phyloP scores from a whole-genome alignment of 1,140 invertebrate species.

The Subanguina moxae region DNA sequence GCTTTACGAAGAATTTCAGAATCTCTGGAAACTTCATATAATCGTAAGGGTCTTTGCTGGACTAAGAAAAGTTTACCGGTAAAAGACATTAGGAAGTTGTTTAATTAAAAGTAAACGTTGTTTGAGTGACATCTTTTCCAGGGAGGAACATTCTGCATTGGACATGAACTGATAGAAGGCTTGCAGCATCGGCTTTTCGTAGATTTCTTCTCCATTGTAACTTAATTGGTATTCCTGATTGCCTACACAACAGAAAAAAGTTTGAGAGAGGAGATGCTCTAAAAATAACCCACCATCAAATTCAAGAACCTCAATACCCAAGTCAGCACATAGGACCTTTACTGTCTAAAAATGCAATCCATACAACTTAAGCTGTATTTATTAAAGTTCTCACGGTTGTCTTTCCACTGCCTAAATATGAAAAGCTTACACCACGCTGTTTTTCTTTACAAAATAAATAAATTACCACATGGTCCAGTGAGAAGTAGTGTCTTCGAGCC shows the following conservation, averaged over 20 bases:
- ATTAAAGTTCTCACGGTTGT: neutral
- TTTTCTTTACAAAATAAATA: no score
- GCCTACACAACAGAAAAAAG: neutral
- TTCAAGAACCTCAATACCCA: conserved; percentile 37
- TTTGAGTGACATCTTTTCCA: conserved; percentile 33
- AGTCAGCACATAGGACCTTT: conserved; percentile 31
- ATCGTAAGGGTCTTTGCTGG: conserved; percentile 1
- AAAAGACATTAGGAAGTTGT: conserved; percentile 29
- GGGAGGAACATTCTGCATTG: conserved; percentile 20
- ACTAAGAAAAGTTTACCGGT: conserved; percentile 16
- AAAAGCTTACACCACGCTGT: no score
- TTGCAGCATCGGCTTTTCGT: conserved; percentile 7
- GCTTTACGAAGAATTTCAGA: neutral
- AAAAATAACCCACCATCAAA: conserved; percentile 16
- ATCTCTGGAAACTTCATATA: conserved; percentile 30
- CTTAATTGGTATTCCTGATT: conserved; percentile 14
- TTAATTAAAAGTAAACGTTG: conserved; percentile 30
- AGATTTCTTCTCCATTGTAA: conserved; percentile 6
- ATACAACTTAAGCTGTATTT: no score
- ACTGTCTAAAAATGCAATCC: neutral
- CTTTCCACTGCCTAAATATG: conserved; percentile 24
- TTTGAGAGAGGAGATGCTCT: no score
- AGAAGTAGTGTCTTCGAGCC: conserved; percentile 27
- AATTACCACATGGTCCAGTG: conserved; percentile 20
- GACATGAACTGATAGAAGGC: conserved; percentile 22